These are phyloP conservation scores for Megaleporinus macrocephalus DNA, from an alignment of 2,113 vertebrate species.

Conservation along the genomic window DNA sequence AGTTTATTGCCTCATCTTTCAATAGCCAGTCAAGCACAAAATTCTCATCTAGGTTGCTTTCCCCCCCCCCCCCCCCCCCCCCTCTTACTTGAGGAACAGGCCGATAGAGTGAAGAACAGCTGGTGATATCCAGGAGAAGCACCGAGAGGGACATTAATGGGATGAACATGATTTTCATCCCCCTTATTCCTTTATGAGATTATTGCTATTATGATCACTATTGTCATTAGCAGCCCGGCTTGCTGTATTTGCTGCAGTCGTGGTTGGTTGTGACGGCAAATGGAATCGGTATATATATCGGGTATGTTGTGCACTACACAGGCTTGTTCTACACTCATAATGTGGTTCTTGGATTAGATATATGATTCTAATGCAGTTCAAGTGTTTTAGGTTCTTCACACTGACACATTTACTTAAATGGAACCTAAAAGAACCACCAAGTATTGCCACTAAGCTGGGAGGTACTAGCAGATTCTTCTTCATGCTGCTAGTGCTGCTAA, in stretches of 20 bases:
- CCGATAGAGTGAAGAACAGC: conserved; percentile 90
- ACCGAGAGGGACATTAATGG: conserved; percentile 65
- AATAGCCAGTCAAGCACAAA: conserved; percentile 99
- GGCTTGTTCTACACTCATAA: background rate
- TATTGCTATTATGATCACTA: background rate
- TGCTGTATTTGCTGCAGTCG: background rate
- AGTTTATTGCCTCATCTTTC: conserved; percentile 99
- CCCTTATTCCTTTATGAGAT: conserved; percentile 1
- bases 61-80: conserved; percentile 62
- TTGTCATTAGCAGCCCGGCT: background rate
- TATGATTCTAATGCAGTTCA: background rate
- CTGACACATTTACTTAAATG: too few relatives aligned
- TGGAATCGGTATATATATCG: background rate
- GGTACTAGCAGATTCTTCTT: too few relatives aligned
- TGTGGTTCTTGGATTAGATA: background rate
- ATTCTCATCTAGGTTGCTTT: conserved; percentile 98
- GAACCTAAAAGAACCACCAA: too few relatives aligned
- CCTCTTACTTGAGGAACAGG: conserved; percentile 87
- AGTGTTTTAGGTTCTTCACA: too few relatives aligned
- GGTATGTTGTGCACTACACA: background rate
- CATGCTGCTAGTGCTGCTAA: too few relatives aligned
- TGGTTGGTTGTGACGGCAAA: background rate
- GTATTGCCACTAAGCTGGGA: too few relatives aligned
- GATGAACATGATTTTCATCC: conserved; percentile 27
- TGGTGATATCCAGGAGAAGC: conserved; percentile 84